These are phyloP conservation scores for Acanthosepion lycidas DNA, from an alignment of 2,888 invertebrate species.

Conservation along the genomic window DNA sequence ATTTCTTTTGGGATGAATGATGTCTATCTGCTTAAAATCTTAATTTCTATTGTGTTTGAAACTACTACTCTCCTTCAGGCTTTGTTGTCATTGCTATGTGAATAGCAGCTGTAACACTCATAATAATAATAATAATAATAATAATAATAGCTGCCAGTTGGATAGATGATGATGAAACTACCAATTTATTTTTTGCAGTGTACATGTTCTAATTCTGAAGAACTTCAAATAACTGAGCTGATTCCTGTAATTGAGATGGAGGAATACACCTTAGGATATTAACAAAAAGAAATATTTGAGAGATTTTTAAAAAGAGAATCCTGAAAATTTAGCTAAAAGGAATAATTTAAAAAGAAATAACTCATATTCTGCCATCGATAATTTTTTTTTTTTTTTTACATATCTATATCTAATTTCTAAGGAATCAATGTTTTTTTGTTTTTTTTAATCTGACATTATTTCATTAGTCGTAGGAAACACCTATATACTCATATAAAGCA, in stretches of 20 bases:
- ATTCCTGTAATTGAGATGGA: neutral
- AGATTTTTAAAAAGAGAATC: neutral
- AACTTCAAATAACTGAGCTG: neutral
- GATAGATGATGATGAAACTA: neutral
- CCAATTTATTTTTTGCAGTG: neutral
- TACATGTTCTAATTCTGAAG: neutral
- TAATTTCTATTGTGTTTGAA: neutral
- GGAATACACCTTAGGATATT: neutral
- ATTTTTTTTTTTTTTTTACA: neutral
- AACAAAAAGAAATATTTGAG: neutral
- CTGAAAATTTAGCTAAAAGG: neutral
- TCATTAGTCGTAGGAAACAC: no score
- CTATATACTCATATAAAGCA: no score
- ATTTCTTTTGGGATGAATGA: neutral
- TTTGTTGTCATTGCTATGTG: neutral
- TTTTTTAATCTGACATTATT: no score
- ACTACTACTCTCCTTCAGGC: neutral
- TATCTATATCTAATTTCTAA: neutral
- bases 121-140: no score
- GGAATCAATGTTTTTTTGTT: neutral
- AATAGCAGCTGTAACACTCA: neutral
- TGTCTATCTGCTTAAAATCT: neutral
- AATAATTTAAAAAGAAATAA: neutral
- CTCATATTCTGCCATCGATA: neutral
- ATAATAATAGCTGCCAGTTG: neutral